A percentile compares a stretch with the other conserved stretches of the same genome.
phyloP scores from a whole-genome alignment of 2,113 vertebrate species.

The Pelusios castaneus region DNA sequence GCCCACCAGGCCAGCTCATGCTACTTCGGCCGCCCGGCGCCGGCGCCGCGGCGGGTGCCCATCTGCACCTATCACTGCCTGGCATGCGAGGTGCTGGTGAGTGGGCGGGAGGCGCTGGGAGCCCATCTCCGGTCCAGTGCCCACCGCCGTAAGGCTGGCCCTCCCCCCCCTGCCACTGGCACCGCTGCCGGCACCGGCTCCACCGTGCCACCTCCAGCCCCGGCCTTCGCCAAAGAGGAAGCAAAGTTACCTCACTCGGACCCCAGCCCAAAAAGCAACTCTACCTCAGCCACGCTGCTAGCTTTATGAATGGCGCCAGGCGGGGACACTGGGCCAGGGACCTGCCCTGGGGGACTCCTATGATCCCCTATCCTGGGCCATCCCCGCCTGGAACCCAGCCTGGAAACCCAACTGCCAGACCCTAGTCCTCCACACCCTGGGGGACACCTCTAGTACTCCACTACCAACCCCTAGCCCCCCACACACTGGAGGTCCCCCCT shows the following conservation, averaged over 20 bases:
- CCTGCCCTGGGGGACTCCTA: neutral
- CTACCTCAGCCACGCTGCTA: slow-evolving; percentile 81
- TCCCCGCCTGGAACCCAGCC: too few species aligned
- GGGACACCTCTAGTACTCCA: neutral
- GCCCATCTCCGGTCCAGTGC: slow-evolving; percentile 77
- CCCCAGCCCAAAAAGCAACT: slow-evolving; percentile 78
- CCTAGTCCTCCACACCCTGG: neutral
- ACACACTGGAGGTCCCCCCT: neutral
- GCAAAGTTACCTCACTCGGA: slow-evolving; percentile 80
- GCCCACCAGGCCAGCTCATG: slow-evolving; percentile 75
- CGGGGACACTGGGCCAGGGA: neutral
- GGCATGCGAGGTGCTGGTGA: slow-evolving; percentile 79
- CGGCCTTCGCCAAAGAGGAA: slow-evolving; percentile 82
- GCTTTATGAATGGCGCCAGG: slow-evolving; percentile 73
- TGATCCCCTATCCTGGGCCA: neutral
- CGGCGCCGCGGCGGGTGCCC: slow-evolving; percentile 69
- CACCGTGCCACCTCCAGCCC: slow-evolving; percentile 63
- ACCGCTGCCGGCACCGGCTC: slow-evolving; percentile 48
- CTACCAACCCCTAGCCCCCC: too few species aligned
- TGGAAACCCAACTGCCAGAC: neutral
- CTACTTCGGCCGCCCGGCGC: slow-evolving; percentile 67
- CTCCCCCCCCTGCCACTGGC: neutral
- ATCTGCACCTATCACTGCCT: slow-evolving; percentile 80
- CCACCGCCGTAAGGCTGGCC: slow-evolving; percentile 72
- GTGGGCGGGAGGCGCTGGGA: slow-evolving; percentile 75